Base-by-base conservation (phyloP, 2,797 vertebrate species). In the Sebastes minor region DNA sequence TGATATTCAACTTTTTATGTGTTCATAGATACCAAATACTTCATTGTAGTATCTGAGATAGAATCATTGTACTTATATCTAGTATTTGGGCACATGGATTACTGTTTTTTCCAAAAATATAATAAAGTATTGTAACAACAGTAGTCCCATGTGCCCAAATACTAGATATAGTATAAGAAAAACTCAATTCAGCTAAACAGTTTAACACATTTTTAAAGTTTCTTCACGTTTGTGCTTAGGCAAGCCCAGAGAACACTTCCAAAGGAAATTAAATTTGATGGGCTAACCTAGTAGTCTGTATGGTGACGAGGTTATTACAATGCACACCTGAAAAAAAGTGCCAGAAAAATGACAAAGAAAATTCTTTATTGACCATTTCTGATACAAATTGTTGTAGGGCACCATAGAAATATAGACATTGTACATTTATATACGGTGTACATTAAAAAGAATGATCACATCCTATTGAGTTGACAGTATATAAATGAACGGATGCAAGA, bases 341-440 rank as follows among this genome's bases (percentile, higher is more conserved):
- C 73, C 53, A 75, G 25, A 49, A 71, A 76, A 77, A 38, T 92
- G 90, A 94, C 89, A 95, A 93, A 94, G 90, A 93, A 95, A 94
- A 94, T 94, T 92, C 84, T 96, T 96, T 96, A 96, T 96, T 96
- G 91, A 95, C 92, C 93, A 94, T 95, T 95, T 94, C 91, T 91
- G 91, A 95, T 96, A 96, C 94, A 96, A 96, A 96, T 94, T 90
- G 91, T 94, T 92, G 94, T 94, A 93, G 95, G 94, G 94, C 95
- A 95, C 93, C 94, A 95, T 96, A 95, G 92, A 95, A 96, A 95
- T 94, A 94, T 94, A 95, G 94, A 95, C 94, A 94, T 95, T 95
- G 95, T 94, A 95, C 94, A 96, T 95, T 95, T 94, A 93, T 93
- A 95, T 94, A 95, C 85, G 92, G 92, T 95, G 94, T 94, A 95